Conservation (phyloP, 2,888 invertebrate genomes). For the Netelia virgata region DNA sequence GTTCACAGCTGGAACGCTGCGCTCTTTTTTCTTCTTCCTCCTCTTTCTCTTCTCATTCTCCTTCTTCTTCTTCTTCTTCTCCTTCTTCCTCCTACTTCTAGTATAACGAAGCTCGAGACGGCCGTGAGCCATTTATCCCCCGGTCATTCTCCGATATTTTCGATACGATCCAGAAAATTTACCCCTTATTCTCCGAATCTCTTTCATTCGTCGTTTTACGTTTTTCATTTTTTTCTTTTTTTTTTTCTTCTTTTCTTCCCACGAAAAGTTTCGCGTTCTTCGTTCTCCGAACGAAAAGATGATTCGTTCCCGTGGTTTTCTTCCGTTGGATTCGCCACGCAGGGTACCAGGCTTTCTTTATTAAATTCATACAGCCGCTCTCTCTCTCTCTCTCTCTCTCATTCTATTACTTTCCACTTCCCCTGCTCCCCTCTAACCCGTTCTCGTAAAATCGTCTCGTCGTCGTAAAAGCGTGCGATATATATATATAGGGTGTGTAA, state of each 20-base stretch:
- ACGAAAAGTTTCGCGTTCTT: constrained; percentile 21
- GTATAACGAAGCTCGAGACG: not conserved
- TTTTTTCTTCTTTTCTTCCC: not conserved
- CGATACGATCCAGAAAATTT: constrained; percentile 8
- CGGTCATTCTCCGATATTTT: constrained; percentile 25
- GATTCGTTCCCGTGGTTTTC: constrained; percentile 38
- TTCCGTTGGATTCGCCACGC: constrained; percentile 8
- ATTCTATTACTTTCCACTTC: too few relatives aligned
- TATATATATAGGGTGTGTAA: not conserved
- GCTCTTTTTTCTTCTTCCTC: not conserved
- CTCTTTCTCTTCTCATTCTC: too few relatives aligned
- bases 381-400: too few relatives aligned
- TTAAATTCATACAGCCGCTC: constrained; percentile 63
- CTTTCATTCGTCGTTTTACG: not conserved
- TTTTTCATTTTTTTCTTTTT: not conserved
- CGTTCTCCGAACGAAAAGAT: constrained; percentile 16
- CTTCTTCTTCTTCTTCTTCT: too few relatives aligned
- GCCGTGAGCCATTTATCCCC: constrained; percentile 13
- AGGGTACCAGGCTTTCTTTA: constrained; percentile 52
- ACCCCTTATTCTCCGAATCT: not conserved
- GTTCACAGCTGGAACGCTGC: constrained; percentile 1
- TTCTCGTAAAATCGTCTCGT: not conserved
- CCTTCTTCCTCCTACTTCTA: too few relatives aligned
- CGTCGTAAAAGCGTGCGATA: not conserved
- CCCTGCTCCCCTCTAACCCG: too few relatives aligned